phyloP scores from a whole-genome alignment of 2,113 vertebrate genomes.

The Etheostoma cragini region DNA sequence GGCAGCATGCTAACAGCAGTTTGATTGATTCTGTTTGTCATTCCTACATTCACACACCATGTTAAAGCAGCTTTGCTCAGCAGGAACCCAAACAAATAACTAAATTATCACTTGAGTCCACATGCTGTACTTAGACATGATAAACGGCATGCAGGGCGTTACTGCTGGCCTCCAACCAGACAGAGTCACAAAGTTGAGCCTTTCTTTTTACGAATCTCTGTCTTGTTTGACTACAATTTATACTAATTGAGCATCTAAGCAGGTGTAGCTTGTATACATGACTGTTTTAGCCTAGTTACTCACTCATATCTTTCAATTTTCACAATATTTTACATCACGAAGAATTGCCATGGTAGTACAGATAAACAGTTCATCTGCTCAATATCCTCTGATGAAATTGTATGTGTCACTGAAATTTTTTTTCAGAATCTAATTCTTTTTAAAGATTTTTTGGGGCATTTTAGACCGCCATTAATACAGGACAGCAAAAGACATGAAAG shows the following conservation, averaged over 20 bases:
- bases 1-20: background rate
- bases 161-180: background rate
- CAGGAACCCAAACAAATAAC: constrained; percentile 12
- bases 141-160: background rate
- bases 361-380: background rate
- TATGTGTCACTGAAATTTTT: background rate
- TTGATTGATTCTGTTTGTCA: constrained; percentile 14
- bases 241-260: constrained; percentile 12
- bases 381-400: background rate
- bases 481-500: too few relatives aligned
- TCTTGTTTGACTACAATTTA: constrained; percentile 50
- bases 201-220: constrained; percentile 35
- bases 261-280: background rate
- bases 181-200: background rate
- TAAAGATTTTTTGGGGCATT: too few relatives aligned
- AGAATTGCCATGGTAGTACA: background rate
- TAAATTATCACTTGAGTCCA: background rate
- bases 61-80: background rate
- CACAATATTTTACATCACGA: background rate
- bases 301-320: background rate
- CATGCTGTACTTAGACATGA: background rate
- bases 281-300: background rate
- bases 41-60: background rate
- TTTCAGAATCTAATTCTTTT: background rate
- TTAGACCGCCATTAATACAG: too few relatives aligned